Percentiles rank a stretch among this genome's conserved stretches.
Evolutionary conservation across 2,797 vertebrate species (phyloP).

Genomic region (Epinephelus awoara): DNA sequence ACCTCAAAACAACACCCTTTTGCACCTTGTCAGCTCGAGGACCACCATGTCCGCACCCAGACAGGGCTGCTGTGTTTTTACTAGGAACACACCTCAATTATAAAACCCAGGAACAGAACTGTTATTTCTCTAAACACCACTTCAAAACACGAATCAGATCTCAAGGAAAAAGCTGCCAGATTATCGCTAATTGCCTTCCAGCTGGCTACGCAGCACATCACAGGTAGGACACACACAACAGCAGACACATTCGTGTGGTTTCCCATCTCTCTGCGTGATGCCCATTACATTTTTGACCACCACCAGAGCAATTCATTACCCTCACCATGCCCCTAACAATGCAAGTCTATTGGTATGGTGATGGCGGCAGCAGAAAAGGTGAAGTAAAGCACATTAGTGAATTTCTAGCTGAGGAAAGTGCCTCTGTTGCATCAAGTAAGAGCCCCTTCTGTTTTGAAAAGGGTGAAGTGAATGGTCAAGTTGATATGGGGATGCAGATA

Average conservation of each 20-base stretch:
- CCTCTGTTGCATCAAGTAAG: constrained; percentile 11
- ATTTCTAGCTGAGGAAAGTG: constrained; percentile 14
- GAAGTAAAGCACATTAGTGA: constrained; percentile 35
- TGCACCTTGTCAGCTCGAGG: constrained; percentile 36
- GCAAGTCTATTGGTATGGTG: constrained; percentile 53
- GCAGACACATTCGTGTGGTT: constrained; percentile 44
- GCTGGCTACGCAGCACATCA: constrained; percentile 64
- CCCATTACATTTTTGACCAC: constrained; percentile 66
- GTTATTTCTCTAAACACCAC: constrained; percentile 69
- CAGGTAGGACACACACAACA: constrained; percentile 52
- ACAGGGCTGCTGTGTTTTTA: constrained; percentile 50
- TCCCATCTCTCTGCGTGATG: constrained; percentile 56
- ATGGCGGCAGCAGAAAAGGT: constrained; percentile 29
- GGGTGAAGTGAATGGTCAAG: constrained; percentile 18
- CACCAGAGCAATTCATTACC: constrained; percentile 61
- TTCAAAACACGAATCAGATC: constrained; percentile 65
- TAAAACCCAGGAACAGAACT: constrained; percentile 46
- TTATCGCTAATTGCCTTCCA: constrained; percentile 74
- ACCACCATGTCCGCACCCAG: constrained; percentile 62
- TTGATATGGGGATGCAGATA: constrained; percentile 15
- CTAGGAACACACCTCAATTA: constrained; percentile 55
- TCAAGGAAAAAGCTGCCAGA: constrained; percentile 50
- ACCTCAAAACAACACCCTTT: constrained; percentile 53
- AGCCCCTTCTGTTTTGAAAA: constrained; percentile 28
- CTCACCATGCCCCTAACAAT: constrained; percentile 33